Base-by-base conservation (phyloP, 1,140 invertebrate species). In the Aethina tumida region DNA sequence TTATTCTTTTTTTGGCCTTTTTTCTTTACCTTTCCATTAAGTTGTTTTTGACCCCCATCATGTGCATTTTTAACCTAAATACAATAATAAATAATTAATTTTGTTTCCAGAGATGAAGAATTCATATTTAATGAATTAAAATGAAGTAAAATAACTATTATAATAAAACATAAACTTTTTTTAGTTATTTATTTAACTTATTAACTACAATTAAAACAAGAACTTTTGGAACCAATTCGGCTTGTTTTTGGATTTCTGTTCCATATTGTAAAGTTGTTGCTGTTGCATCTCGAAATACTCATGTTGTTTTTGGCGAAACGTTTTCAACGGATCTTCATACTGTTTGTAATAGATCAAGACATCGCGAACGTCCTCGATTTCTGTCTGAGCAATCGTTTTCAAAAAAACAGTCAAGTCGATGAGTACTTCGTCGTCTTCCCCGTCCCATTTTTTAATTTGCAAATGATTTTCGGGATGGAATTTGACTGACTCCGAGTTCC, bases 261-360 rank as follows among this genome's bases (percentile, higher is more conserved):
- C 7, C 8, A 18, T 4, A 10, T 17, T 32, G 17, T n/a, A n/a
- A n/a, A n/a, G n/a, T n/a, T n/a, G n/a, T n/a, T n/a, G n/a, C 7
- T 47, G 33, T 15, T 37, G 18, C 8, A 26, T 21, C 32, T 45
- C 42, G 13, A 39, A 44, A 19, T 29, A 38, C 53, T 74, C 75
- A 32, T 78, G 70, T 65, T 91, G 87, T 65, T 90, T 92, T 50
- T 89, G 81, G 57, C 81, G 73, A 65, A 98, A 99, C 43, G 84
- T 80, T 42, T 75, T 77, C 18, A 98, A 69, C 5, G 95, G 95
- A 73, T 98, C 83, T 32, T 96, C 86, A 68, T 90, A 97, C 56
- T 94, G 80, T 42, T 76, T 79, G 64, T 99, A 99, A 67, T 96
- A 91, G 39, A 75, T 77, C 28, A 99, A 60, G 29, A 96, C 93